phyloP scores from a whole-genome alignment of 2,113 vertebrate species.

The Phalacrocorax carbo region DNA sequence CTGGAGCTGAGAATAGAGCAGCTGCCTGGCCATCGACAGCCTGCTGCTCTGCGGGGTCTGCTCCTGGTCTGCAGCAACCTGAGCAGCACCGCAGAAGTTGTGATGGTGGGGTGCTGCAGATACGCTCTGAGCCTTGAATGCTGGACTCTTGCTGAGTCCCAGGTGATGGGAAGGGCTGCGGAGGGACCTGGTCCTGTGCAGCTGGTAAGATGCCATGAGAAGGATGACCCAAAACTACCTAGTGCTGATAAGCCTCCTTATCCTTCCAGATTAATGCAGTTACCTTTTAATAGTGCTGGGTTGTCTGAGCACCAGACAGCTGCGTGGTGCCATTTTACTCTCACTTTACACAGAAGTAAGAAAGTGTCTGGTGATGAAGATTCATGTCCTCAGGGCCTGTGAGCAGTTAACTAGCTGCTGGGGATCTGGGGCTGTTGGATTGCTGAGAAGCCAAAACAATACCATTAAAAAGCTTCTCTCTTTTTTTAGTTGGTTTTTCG shows the following conservation, averaged over 20 bases:
- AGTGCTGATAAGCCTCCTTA: not conserved
- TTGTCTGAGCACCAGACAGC: not conserved
- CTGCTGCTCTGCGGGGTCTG: rapidly evolving
- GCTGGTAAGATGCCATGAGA: not conserved
- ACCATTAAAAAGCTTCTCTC: not conserved
- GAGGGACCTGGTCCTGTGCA: not conserved
- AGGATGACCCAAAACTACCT: not conserved
- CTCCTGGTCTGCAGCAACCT: not conserved
- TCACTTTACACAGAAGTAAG: not conserved
- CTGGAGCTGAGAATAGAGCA: not conserved
- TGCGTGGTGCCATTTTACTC: not conserved
- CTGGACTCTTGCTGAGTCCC: not conserved
- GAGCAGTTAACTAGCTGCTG: not conserved
- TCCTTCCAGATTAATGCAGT: not conserved
- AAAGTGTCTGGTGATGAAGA: not conserved
- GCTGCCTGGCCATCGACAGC: not conserved
- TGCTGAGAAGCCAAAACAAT: not conserved
- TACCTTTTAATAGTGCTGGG: not conserved
- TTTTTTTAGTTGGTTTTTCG: not conserved
- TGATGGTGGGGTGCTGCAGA: not conserved
- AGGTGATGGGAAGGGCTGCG: not conserved
- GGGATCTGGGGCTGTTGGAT: not conserved
- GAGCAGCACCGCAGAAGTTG: not conserved
- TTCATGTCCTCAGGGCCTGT: not conserved
- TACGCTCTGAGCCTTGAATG: not conserved